phyloP scores from a whole-genome alignment of 2,113 vertebrate species.

The Colinus virginianus region DNA sequence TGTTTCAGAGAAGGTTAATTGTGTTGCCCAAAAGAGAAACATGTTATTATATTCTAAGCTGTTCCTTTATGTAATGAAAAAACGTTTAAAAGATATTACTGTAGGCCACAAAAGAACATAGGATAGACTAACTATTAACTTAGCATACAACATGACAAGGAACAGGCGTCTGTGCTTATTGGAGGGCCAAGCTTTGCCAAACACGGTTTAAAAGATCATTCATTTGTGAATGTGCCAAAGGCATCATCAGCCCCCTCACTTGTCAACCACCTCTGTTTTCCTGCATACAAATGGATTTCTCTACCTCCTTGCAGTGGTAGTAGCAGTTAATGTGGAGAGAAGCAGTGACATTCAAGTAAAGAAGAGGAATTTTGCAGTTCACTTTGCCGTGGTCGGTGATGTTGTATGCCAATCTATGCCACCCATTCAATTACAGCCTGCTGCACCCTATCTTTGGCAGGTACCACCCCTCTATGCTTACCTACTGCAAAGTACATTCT shows the following conservation, averaged over 20 bases:
- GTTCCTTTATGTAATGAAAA: slow-evolving; percentile 38
- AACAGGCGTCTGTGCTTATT: not conserved
- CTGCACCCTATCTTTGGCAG: not conserved
- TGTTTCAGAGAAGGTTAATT: slow-evolving; percentile 43
- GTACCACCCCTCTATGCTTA: not conserved
- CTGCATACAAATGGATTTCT: not conserved
- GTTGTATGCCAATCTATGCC: not conserved
- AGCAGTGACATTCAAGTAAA: not conserved
- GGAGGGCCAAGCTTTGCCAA: not conserved
- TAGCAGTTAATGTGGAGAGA: not conserved
- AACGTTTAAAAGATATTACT: slow-evolving; percentile 47
- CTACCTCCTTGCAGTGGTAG: not conserved
- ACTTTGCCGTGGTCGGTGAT: accelerated
- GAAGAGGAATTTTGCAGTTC: not conserved
- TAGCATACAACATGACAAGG: not conserved
- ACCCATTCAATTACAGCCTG: not conserved
- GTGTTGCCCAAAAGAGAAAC: slow-evolving; percentile 26
- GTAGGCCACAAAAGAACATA: not conserved
- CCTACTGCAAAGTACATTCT: not conserved
- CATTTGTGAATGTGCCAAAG: slow-evolving; percentile 26
- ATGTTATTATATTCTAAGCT: slow-evolving; percentile 13
- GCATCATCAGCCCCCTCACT: not conserved
- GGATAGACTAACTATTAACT: slow-evolving; percentile 23
- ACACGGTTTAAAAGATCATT: not conserved
- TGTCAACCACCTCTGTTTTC: not conserved